A percentile compares a stretch with the other conserved stretches of the same genome.
Conservation (phyloP, 2,797 vertebrate species). For the Florisuga fusca region DNA sequence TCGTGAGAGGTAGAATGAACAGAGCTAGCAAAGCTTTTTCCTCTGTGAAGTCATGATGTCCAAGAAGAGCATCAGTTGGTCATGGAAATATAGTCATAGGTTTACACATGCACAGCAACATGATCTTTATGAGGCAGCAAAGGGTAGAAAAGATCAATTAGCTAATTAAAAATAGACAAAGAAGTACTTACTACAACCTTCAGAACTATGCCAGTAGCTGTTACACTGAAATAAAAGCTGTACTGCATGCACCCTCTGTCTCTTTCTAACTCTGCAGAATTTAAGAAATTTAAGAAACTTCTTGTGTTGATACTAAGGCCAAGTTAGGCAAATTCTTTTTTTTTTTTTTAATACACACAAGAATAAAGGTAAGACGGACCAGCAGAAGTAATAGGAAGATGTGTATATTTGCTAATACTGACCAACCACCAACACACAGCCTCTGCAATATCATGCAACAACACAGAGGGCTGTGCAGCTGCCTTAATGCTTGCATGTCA, state of each 20-base stretch:
- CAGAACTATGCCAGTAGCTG: background rate
- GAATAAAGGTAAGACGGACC: background rate
- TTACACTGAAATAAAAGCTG: background rate
- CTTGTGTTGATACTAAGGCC: background rate
- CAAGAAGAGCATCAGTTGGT: background rate
- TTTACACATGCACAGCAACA: background rate
- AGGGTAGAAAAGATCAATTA: background rate
- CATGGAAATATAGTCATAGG: background rate
- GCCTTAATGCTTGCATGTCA: fast-evolving
- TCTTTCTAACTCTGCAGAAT: background rate
- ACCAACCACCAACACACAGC: background rate
- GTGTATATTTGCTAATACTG: background rate
- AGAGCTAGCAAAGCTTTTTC: background rate
- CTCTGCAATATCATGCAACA: background rate
- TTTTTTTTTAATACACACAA: background rate
- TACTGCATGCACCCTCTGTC: background rate
- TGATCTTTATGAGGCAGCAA: background rate
- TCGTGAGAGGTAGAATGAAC: background rate
- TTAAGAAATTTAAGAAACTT: background rate
- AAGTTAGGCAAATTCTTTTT: background rate
- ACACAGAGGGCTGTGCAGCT: background rate
- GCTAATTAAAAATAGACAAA: background rate
- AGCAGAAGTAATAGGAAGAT: background rate
- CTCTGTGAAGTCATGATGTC: background rate
- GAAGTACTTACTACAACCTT: background rate